Conservation (phyloP, 2,888 invertebrate genomes). For the Hofmannophila pseudospretella region DNA sequence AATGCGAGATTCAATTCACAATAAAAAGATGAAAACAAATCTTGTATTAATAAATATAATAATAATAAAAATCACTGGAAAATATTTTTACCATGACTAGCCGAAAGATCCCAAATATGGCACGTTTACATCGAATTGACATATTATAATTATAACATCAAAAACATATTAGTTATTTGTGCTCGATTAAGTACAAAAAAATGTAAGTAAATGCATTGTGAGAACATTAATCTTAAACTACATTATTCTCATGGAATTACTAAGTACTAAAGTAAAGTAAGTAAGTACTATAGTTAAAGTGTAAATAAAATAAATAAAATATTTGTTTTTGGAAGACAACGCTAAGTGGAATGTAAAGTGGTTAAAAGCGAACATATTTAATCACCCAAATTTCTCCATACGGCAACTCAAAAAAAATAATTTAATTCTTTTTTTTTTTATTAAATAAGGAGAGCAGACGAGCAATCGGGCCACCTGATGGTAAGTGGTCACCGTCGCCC, state of each 20-base stretch:
- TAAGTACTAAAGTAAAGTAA: background rate
- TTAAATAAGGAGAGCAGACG: too few species aligned
- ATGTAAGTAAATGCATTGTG: background rate
- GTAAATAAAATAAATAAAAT: constrained; percentile 22
- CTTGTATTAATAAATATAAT: too few species aligned
- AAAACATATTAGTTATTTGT: background rate
- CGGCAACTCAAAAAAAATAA: too few species aligned
- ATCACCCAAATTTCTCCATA: too few species aligned
- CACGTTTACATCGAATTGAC: constrained; percentile 3
- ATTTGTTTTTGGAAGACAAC: constrained; percentile 15
- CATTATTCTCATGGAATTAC: background rate
- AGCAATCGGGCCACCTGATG: too few species aligned
- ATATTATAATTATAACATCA: background rate
- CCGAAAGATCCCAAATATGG: constrained; percentile 1
- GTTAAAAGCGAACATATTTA: background rate
- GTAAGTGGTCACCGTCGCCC: too few species aligned
- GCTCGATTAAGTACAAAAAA: background rate
- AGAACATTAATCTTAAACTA: background rate
- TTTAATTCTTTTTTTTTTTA: too few species aligned
- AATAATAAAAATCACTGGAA: too few species aligned
- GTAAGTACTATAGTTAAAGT: background rate
- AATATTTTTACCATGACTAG: background rate
- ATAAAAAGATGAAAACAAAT: too few species aligned
- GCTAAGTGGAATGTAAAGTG: constrained; percentile 13
- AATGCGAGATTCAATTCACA: background rate